phyloP scores from a whole-genome alignment of 2,888 invertebrate genomes.

The Meandrusa payeni region DNA sequence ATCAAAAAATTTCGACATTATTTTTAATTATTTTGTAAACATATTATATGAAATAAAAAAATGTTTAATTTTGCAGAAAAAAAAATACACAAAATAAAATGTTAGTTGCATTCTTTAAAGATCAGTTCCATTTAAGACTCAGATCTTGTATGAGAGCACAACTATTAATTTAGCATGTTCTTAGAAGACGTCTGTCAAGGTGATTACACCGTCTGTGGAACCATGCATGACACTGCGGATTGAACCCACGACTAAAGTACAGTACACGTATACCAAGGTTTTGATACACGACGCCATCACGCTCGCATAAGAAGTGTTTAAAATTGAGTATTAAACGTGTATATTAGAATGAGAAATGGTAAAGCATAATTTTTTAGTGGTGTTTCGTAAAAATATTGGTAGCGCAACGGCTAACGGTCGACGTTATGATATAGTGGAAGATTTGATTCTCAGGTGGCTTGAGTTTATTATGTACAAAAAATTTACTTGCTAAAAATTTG shows the following conservation, averaged over 20 bases:
- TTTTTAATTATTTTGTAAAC: too few relatives aligned
- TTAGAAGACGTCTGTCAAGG: slow-evolving; percentile 62
- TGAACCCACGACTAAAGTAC: slow-evolving; percentile 50
- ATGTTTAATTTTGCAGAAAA: slow-evolving; percentile 6
- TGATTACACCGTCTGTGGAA: slow-evolving; percentile 63
- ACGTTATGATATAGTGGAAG: too few relatives aligned
- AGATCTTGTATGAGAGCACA: slow-evolving; percentile 37
- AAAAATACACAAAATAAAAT: slow-evolving; percentile 29
- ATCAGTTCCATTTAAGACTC: slow-evolving; percentile 40
- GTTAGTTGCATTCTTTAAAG: slow-evolving; percentile 36
- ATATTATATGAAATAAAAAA: slow-evolving; percentile 8
- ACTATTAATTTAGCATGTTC: slow-evolving; percentile 62
- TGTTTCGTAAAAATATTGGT: too few relatives aligned
- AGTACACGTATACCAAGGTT: slow-evolving; percentile 18
- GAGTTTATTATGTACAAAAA: too few relatives aligned
- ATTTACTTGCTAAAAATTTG: too few relatives aligned
- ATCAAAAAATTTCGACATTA: too few relatives aligned
- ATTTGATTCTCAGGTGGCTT: too few relatives aligned
- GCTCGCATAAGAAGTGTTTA: not conserved
- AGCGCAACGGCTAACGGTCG: too few relatives aligned
- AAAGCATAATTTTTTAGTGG: too few relatives aligned
- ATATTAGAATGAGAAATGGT: too few relatives aligned
- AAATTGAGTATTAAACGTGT: slow-evolving; percentile 10
- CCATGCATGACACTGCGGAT: slow-evolving; percentile 51
- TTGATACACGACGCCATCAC: slow-evolving; percentile 30